These are phyloP conservation scores for Phylloscopus collybita DNA, from an alignment of 2,797 vertebrate species.

Conservation along the genomic window DNA sequence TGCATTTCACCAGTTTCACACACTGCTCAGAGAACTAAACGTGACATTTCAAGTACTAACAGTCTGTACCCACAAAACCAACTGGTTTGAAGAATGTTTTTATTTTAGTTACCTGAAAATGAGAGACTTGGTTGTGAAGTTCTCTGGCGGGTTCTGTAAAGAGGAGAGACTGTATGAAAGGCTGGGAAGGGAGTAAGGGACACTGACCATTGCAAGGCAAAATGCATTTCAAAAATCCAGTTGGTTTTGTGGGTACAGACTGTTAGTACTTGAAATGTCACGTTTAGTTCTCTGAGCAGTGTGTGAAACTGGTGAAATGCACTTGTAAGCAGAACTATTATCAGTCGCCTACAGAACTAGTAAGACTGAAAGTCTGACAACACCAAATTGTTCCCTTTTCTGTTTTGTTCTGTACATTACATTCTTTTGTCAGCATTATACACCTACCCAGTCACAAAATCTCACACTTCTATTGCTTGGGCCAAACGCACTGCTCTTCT, in stretches of 20 bases:
- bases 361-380: not conserved
- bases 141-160: not conserved
- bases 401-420: not conserved
- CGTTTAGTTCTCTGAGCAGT: not conserved
- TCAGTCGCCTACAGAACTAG: not conserved
- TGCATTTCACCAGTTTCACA: not conserved
- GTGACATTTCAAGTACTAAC: not conserved
- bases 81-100: not conserved
- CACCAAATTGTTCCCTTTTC: not conserved
- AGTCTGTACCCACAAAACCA: not conserved
- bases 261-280: not conserved
- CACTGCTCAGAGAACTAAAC: not conserved
- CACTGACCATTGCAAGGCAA: not conserved
- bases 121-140: not conserved
- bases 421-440: not conserved
- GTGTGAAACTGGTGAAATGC: not conserved
- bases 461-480: not conserved
- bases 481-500: not conserved
- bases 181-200: not conserved
- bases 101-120: not conserved
- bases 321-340: not conserved
- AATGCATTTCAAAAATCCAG: not conserved
- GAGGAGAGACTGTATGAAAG: not conserved
- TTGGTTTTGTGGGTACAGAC: not conserved
- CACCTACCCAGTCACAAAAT: not conserved